Evolutionary conservation across 2,113 vertebrate species (phyloP).

Genomic region (Montifringilla adamsi): DNA sequence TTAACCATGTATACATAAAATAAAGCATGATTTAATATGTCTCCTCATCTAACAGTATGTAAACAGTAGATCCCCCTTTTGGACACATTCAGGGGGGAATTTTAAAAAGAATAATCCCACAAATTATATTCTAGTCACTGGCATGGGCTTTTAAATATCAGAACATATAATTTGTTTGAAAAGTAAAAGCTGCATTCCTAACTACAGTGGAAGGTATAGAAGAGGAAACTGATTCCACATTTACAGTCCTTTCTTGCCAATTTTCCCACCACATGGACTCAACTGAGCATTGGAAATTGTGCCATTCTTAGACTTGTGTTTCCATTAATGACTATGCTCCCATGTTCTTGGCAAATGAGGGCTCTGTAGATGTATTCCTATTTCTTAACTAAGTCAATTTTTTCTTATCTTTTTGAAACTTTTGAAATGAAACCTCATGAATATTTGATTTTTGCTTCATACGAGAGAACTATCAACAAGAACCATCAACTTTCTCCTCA

Average conservation of each 20-base stretch:
- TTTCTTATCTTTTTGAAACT: not conserved
- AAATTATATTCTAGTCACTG: not conserved
- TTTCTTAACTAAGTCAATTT: not conserved
- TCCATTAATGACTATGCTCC: not conserved
- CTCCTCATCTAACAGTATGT: rapidly evolving
- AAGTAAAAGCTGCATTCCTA: not conserved
- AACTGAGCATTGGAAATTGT: not conserved
- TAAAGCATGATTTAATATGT: not conserved
- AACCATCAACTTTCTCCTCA: not conserved
- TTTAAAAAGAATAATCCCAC: not conserved
- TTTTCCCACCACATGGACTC: not conserved
- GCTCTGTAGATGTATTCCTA: not conserved
- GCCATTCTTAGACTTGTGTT: not conserved
- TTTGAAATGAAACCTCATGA: not conserved
- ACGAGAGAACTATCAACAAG: not conserved
- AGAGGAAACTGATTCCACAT: not conserved
- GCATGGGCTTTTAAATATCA: not conserved
- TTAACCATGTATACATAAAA: not conserved
- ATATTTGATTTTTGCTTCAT: not conserved
- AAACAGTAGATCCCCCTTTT: not conserved
- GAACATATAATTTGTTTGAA: not conserved
- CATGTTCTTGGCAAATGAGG: not conserved
- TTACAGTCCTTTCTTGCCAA: not conserved
- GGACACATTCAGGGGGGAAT: not conserved
- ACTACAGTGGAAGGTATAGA: not conserved